phyloP scores from a whole-genome alignment of 2,888 invertebrate genomes.

The Esperia sulphurella region DNA sequence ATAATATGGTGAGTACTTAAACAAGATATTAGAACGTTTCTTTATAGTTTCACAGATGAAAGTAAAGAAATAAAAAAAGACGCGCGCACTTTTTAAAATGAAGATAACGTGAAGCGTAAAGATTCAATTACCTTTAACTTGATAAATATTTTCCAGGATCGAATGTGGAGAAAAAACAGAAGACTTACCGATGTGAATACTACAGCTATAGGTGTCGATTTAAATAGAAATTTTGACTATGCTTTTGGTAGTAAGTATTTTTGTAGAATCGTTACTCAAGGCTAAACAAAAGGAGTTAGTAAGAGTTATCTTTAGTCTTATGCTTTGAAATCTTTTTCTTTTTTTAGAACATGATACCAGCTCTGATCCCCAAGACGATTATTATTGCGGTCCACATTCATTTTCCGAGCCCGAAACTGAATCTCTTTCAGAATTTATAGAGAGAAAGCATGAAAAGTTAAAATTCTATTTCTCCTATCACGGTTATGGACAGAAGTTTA shows the following conservation, averaged over 20 bases:
- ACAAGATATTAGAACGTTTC: too few relatives aligned
- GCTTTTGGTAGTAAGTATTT: slow-evolving; percentile 69
- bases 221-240: slow-evolving; percentile 82
- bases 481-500: slow-evolving; percentile 80
- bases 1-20: slow-evolving; percentile 17
- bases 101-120: too few relatives aligned
- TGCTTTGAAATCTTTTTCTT: neutral
- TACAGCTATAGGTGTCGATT: slow-evolving; percentile 75
- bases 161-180: slow-evolving; percentile 83
- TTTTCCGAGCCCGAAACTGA: slow-evolving; percentile 60
- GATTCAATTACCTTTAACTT: too few relatives aligned
- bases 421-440: slow-evolving; percentile 36
- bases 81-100: too few relatives aligned
- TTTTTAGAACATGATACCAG: slow-evolving; percentile 41
- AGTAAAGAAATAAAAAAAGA: too few relatives aligned
- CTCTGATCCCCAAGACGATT: slow-evolving; percentile 24
- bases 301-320: neutral
- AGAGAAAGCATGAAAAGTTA: slow-evolving; percentile 34
- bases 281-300: too few relatives aligned
- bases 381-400: slow-evolving; percentile 43
- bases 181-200: slow-evolving; percentile 26
- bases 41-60: too few relatives aligned
- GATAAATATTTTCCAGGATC: slow-evolving; percentile 50
- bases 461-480: slow-evolving; percentile 82
- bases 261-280: neutral